These are phyloP conservation scores for Galerucella calmariensis DNA, from an alignment of 2,888 invertebrate genomes.

Conservation along the genomic window DNA sequence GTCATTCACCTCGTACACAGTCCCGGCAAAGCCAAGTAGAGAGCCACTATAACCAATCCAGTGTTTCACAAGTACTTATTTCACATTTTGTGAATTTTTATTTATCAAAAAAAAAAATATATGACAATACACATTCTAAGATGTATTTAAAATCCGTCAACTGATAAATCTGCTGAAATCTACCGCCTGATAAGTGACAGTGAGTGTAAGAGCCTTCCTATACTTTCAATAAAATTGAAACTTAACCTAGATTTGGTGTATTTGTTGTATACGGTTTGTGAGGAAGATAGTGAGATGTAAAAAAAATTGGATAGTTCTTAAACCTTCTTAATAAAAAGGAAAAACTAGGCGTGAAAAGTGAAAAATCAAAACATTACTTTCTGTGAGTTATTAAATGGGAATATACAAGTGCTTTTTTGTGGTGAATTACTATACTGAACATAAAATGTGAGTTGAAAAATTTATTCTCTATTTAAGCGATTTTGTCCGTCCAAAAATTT, in stretches of 20 bases:
- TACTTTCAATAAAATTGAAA: constrained; percentile 38
- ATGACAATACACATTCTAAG: background rate
- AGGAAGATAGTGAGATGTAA: constrained; percentile 32
- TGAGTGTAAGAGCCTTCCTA: constrained; percentile 14
- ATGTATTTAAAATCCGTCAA: background rate
- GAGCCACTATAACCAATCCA: constrained; percentile 58
- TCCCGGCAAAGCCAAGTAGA: constrained; percentile 59
- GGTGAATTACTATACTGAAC: constrained; percentile 20
- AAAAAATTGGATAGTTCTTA: background rate
- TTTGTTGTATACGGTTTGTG: constrained; percentile 20
- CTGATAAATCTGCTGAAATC: background rate
- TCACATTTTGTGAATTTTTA: constrained; percentile 50
- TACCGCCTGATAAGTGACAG: constrained; percentile 12
- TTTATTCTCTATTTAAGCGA: background rate
- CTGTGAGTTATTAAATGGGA: constrained; percentile 37
- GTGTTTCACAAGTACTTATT: constrained; percentile 59
- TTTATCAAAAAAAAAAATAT: constrained; percentile 26
- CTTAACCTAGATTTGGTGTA: constrained; percentile 41
- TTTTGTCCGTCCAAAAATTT: too few relatives aligned
- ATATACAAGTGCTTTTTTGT: constrained; percentile 21
- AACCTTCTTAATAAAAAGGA: background rate
- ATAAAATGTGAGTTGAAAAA: constrained; percentile 54
- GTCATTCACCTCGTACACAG: constrained; percentile 65
- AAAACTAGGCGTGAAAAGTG: constrained; percentile 8
- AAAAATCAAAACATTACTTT: constrained; percentile 6